phyloP scores from a whole-genome alignment of 2,113 vertebrate species.

The Vulpes ferrilata region DNA sequence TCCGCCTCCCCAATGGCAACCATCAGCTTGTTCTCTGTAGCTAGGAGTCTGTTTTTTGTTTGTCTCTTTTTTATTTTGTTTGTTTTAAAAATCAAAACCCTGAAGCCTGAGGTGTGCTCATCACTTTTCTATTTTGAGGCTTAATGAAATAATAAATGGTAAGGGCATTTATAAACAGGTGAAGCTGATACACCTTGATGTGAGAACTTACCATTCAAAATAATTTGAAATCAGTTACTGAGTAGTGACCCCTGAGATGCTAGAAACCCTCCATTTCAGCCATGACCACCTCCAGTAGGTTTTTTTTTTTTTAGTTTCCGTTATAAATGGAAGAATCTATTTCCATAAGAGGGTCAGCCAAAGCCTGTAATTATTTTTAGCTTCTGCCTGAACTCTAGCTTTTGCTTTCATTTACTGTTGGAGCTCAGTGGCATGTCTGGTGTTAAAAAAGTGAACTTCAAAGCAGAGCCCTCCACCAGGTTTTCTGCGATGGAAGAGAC shows the following conservation, averaged over 20 bases:
- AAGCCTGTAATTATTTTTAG: not conserved
- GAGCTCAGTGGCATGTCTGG: not conserved
- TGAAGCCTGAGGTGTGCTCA: not conserved
- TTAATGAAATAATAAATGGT: constrained; percentile 41
- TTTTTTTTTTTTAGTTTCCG: not conserved
- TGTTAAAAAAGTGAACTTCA: not conserved
- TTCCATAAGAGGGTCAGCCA: not conserved
- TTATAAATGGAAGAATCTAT: not conserved
- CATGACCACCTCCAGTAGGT: not conserved
- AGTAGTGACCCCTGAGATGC: not conserved
- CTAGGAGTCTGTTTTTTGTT: not conserved
- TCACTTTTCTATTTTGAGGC: constrained; percentile 46
- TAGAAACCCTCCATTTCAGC: not conserved
- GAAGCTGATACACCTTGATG: not conserved
- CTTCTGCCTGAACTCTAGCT: not conserved
- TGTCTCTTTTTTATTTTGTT: not conserved
- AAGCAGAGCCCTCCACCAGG: not conserved
- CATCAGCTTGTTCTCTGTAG: not conserved
- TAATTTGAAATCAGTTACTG: not conserved
- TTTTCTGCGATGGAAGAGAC: not conserved
- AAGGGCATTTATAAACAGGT: constrained; percentile 31
- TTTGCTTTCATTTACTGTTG: not conserved
- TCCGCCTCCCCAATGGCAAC: not conserved
- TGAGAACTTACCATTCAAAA: constrained; percentile 18
- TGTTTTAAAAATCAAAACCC: constrained; percentile 4